Base-by-base conservation (phyloP, 2,797 vertebrate genomes). In the Sebastiscus tertius region DNA sequence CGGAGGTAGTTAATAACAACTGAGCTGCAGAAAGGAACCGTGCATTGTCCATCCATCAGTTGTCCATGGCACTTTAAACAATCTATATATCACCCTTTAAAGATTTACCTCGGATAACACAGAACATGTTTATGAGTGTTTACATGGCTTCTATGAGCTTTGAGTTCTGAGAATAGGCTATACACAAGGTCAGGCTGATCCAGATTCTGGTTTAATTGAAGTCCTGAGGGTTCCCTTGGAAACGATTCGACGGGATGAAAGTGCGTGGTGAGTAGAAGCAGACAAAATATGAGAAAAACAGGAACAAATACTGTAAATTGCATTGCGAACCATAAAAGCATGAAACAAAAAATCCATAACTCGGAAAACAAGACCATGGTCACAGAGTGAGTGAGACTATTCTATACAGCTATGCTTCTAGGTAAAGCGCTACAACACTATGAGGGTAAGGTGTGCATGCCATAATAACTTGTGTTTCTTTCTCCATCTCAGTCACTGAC, bases 201-300 rank as follows among this genome's bases (percentile, higher is more conserved):
- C 64, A 68, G 26, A 64, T 82, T 74, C 34, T 2, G 0, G 29
- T 77, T 74, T 76, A 83, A 90, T 69, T 78, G 62, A 87, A 82
- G 27, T 78, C 24, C 56, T 1, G 26, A 46, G 71, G n/a, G 87
- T 92, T 91, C 14, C 92, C 90, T 77, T 88, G 85, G 91, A 91
- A 91, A 93, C 90, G 42, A 75, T 27, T 22, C 4, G 33, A 46
- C 1, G 7, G 5, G 34, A 58, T 42, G 67, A 62, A 65, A 64
- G 49, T 56, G 10, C 10, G 24, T 14, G 55, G 33, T 29, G 26
- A 27, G 22, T 29, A 24, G 8, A 42, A 26, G 33, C 36, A 27
- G 11, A n/a, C 4, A 16, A 60, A 64, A 75, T 29, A 20, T 16
- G 46, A 69, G 3, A 2, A 13, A 63, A 75, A 60, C 6, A 10